Conservation (phyloP, 2,797 vertebrate species). For the Astyanax mexicanus region DNA sequence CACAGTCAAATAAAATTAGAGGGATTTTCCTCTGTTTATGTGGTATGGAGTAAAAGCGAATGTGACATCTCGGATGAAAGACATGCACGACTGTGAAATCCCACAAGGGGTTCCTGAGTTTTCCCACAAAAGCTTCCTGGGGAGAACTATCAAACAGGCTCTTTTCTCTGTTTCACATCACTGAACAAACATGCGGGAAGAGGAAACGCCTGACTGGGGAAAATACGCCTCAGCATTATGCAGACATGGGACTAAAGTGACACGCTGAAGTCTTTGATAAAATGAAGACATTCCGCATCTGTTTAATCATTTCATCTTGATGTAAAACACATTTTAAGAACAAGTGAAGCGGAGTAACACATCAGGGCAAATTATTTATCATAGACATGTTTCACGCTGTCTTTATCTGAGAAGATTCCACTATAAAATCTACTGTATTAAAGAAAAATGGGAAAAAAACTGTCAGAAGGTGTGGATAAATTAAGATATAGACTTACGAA, state of each 20-base stretch:
- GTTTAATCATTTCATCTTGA: neutral
- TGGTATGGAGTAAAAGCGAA: slow-evolving; percentile 26
- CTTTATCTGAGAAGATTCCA: neutral
- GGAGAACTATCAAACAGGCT: slow-evolving; percentile 32
- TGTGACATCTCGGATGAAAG: slow-evolving; percentile 44
- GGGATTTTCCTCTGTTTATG: slow-evolving; percentile 29
- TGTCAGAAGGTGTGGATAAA: slow-evolving; percentile 10
- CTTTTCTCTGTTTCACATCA: slow-evolving; percentile 37
- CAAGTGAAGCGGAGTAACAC: neutral
- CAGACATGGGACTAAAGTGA: slow-evolving; percentile 23
- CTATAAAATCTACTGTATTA: neutral
- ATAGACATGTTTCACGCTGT: neutral
- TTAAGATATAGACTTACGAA: slow-evolving; percentile 47
- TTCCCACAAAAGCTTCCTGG: slow-evolving; percentile 35
- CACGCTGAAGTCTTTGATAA: slow-evolving; percentile 14
- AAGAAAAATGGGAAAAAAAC: neutral
- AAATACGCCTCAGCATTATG: slow-evolving; percentile 3
- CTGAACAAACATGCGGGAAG: slow-evolving; percentile 25
- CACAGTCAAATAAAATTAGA: slow-evolving; percentile 14
- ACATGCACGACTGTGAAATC: slow-evolving; percentile 27
- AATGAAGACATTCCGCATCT: neutral
- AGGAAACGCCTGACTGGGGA: slow-evolving; percentile 8
- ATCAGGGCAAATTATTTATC: slow-evolving; percentile 3
- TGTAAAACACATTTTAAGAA: neutral
- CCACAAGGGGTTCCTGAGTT: slow-evolving; percentile 31